These are phyloP conservation scores for Phragmatobia fuliginosa DNA, from an alignment of 2,888 invertebrate species.

Conservation along the genomic window DNA sequence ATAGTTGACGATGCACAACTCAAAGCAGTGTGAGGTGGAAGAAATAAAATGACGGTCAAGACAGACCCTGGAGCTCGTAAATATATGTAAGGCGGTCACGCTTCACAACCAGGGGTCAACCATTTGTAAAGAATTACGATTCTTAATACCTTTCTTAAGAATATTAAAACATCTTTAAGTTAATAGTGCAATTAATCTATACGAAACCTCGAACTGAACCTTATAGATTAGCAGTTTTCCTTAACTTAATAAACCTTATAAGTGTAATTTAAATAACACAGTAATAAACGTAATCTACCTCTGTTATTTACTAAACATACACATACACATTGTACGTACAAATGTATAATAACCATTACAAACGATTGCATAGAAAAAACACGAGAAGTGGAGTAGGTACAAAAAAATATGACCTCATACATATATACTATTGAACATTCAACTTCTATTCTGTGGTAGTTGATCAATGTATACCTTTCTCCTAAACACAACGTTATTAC, in stretches of 20 bases:
- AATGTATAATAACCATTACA: not conserved
- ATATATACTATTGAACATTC: not conserved
- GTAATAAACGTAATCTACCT: not conserved
- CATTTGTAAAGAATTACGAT: not conserved
- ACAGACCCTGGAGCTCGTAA: not conserved
- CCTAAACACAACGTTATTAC: conserved; percentile 40
- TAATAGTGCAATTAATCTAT: not conserved
- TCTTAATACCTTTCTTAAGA: not conserved
- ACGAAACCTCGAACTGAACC: not conserved
- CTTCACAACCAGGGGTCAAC: not conserved
- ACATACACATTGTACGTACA: not conserved
- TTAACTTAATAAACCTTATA: not conserved
- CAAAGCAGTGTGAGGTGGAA: not conserved
- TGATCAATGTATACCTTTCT: conserved; percentile 37
- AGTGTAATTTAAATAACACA: not conserved
- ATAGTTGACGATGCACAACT: not conserved
- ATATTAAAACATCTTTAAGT: not conserved
- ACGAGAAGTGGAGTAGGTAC: not conserved
- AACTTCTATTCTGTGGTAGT: conserved; percentile 3
- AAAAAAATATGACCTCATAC: not conserved
- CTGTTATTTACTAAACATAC: not conserved
- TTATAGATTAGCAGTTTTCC: not conserved
- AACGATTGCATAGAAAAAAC: not conserved
- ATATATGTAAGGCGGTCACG: not conserved
- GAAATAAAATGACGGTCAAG: not conserved